Evolutionary conservation across 2,888 invertebrate genomes (phyloP), one percentile per base, ranked within the genome.

Genomic region (Portevinia maculata): DNA sequence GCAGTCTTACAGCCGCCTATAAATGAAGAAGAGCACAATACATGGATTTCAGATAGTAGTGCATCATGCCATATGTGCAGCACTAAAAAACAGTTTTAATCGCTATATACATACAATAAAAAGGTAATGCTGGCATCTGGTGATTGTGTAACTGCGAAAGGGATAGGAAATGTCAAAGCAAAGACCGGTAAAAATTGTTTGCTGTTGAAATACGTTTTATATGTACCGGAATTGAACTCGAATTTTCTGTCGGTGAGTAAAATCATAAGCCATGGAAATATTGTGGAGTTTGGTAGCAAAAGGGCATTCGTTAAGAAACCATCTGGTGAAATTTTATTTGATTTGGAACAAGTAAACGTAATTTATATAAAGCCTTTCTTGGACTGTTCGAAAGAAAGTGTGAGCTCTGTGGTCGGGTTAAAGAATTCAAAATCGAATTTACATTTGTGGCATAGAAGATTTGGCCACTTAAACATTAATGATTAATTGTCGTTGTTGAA

Each of bases 401-500:
- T 44, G 3, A 21, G 2, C 17, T 41, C 9, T 19, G 19, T 19
- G 11, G 19, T 21, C 3, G 17, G 9, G 44, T 17, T 41, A 17
- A 15, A 17, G 17, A 17, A 17, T 41, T 41, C 17, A 41, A 17
- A 41, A 17, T 41, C 41, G 3, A 1, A 17, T 41, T 41, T 19
- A 44, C 50, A 57, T n/a, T 15, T 83, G 15, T 76, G 71, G 71
- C 76, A 76, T 41, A 62, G 46, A 24, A 34, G 69, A 17, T 84
- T 52, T 48, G 73, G 83, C 8, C 73, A 73, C 48, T 46, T 70
- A 37, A 83, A 83, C 50, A 24, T 44, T 19, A 13, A 55, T 24
- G 67, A 83, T 28, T 71, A 76, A n/a, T 24, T 19, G 15, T 53
- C 15, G 50, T 32, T 74, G 48, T 69, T 69, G 15, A 78, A 52